Evolutionary conservation across 2,113 vertebrate species (phyloP), one percentile per base, ranked within the genome.

Genomic region (Colaptes auratus): DNA sequence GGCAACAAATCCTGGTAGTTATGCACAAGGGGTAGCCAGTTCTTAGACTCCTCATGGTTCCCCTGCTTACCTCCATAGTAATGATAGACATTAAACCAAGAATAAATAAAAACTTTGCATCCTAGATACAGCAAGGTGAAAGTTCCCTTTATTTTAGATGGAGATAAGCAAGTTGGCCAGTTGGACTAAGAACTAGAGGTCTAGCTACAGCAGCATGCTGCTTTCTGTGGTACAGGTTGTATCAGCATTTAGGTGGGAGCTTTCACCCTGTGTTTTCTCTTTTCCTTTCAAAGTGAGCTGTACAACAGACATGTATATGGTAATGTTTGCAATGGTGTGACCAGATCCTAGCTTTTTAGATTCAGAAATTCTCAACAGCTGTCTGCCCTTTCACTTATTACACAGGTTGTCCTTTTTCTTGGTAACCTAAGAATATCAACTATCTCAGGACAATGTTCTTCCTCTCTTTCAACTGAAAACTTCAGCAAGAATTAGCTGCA

Each of bases 291-390:
- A 35, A 27, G 65, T 8, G 53, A 80, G 53, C 60, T 82, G 66
- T 20, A 35, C 18, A 15, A 16, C 36, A n/a, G 23, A n/a, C 8
- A 1, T 0, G 5, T 20, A 64, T 12, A 21, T 6, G 13, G 36
- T 15, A 44, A 59, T 0, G 2, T 4, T 69, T 55, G 6, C 15
- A 23, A 24, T 0, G 4, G 1, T 3, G n/a, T 46, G 74, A 21
- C 23, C 48, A 2, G 24, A 3, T 1, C 50, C 71, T 48, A 67
- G 35, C 35, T 64, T 55, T 89, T 81, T 8, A 55, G 35, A 88
- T 63, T 69, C 56, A 64, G 48, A 83, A 89, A 55, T 52, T 44
- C 42, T 71, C 27, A 81, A 48, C 9, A 16, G n/a, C 53, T 36
- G 82, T 78, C 53, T 70, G 25, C 81, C 69, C 28, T 88, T 84